Evolutionary conservation across 2,888 invertebrate genomes (phyloP), one percentile per base, ranked within the genome.

Genomic region (Lasioglossum oenotherae): DNA sequence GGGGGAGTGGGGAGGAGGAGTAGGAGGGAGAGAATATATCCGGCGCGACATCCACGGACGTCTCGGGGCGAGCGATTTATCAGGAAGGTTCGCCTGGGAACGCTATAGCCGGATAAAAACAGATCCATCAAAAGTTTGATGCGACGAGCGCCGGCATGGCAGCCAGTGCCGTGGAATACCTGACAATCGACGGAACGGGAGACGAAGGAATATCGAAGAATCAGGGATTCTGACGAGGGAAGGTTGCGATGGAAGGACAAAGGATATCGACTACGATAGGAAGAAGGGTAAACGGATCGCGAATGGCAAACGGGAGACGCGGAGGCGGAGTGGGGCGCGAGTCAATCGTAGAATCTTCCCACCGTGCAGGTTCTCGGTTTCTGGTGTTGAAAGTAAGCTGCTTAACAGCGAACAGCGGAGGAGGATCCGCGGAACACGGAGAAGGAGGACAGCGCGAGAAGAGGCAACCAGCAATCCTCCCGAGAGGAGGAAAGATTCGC

Each of bases 61-160:
- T 90, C 88, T 83, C 83, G 86, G 89, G 87, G 81, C 81, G 90
- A 89, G 87, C 93, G 89, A 93, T 93, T 92, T 92, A 92, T 93
- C 92, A 91, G 89, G 85, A 71, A 74, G 57, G 27, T 67, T 87
- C 87, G 89, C 88, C 80, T 90, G 92, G 91, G 91, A 92, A 92
- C 89, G 88, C 78, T 79, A 78, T 78, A 67, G 78, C 81, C 79
- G 90, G 84, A 92, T 91, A 92, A 93, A 93, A 93, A 93, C 88
- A 88, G 89, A 91, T 93, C 92, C 89, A 91, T 94, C 92, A 93
- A 93, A 93, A 94, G 92, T 93, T 93, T 92, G 77, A 69, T 69
- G 23, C n/a, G 69, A 60, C 60, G 27, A n/a, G 27, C 27, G 27
- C 14, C 60, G 27, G 1, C 12, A 0, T 23, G n/a, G 27, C 57